These are phyloP conservation scores for Athripsodes cinereus DNA, from an alignment of 2,888 invertebrate species.

Conservation along the genomic window DNA sequence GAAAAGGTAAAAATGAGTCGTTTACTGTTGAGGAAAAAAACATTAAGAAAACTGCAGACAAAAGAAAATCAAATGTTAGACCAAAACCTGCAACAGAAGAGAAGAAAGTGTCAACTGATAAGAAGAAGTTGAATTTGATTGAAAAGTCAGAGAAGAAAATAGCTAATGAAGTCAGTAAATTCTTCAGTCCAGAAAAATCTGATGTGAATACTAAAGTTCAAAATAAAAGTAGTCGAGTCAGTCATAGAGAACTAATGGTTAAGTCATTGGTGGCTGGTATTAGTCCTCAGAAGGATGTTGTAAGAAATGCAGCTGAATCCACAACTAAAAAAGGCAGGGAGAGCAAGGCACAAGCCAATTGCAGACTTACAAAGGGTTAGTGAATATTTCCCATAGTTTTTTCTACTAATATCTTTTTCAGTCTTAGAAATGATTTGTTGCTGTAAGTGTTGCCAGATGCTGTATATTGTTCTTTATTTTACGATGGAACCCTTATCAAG, in stretches of 20 bases:
- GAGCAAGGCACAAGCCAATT: slow-evolving; percentile 40
- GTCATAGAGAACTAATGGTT: slow-evolving; percentile 23
- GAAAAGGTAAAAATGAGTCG: background rate
- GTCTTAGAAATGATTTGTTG: too few species aligned
- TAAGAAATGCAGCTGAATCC: slow-evolving; percentile 46
- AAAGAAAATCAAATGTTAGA: too few species aligned
- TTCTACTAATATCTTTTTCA: too few species aligned
- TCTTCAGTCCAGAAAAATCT: slow-evolving; percentile 10
- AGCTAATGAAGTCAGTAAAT: slow-evolving; percentile 5
- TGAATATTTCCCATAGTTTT: too few species aligned
- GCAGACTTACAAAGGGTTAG: slow-evolving; percentile 38
- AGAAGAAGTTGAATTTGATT: too few species aligned
- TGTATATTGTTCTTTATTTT: too few species aligned
- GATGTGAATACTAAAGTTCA: background rate
- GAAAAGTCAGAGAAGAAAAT: background rate
- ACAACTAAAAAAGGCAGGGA: slow-evolving; percentile 47
- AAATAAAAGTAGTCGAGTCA: slow-evolving; percentile 8
- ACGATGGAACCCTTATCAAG: too few species aligned
- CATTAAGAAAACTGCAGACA: background rate
- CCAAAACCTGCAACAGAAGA: too few species aligned
- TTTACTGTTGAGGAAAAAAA: background rate
- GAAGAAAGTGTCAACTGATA: too few species aligned
- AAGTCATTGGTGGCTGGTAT: slow-evolving; percentile 7
- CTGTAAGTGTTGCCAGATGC: too few species aligned
- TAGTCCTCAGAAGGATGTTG: slow-evolving; percentile 35